A percentile compares a stretch with the other conserved stretches of the same genome.
phyloP scores from a whole-genome alignment of 1,140 invertebrate species.

The Pachyrhynchus sulphureomaculatus region DNA sequence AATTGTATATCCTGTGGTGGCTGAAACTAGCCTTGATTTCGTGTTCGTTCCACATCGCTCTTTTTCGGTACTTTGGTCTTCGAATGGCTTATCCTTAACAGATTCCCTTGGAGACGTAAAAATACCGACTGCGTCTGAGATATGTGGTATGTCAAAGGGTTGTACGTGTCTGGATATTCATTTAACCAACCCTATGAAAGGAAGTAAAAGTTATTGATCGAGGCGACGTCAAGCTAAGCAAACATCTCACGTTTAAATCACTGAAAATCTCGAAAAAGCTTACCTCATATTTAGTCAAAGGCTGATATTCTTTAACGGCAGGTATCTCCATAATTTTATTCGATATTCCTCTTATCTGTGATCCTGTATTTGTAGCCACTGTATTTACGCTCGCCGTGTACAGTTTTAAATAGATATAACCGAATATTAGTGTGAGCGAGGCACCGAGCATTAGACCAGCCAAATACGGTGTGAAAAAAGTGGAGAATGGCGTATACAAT shows the following conservation, averaged over 20 bases:
- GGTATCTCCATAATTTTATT: constrained; percentile 53
- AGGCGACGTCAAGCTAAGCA: too few species aligned
- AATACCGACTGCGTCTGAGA: constrained; percentile 82
- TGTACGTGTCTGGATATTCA: constrained; percentile 74
- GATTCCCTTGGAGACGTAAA: constrained; percentile 75
- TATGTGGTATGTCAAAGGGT: constrained; percentile 81
- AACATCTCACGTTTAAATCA: background rate
- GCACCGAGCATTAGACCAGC: constrained; percentile 38
- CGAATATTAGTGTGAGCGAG: constrained; percentile 11
- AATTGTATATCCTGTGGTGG: constrained; percentile 73
- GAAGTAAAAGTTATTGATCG: too few species aligned
- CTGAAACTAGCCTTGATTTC: constrained; percentile 68
- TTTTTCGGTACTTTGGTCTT: constrained; percentile 78
- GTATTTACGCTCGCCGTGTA: background rate
- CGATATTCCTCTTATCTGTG: background rate
- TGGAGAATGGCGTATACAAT: constrained; percentile 34
- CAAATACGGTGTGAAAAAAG: constrained; percentile 35
- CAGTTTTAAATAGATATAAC: constrained; percentile 26
- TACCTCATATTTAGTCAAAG: constrained; percentile 59
- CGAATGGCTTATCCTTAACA: constrained; percentile 75
- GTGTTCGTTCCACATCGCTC: constrained; percentile 82
- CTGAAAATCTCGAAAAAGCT: background rate
- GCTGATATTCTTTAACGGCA: constrained; percentile 55
- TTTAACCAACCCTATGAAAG: constrained; percentile 82
- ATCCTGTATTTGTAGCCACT: background rate